phyloP scores from a whole-genome alignment of 2,888 invertebrate species.

The Meteorus cinctellus region DNA sequence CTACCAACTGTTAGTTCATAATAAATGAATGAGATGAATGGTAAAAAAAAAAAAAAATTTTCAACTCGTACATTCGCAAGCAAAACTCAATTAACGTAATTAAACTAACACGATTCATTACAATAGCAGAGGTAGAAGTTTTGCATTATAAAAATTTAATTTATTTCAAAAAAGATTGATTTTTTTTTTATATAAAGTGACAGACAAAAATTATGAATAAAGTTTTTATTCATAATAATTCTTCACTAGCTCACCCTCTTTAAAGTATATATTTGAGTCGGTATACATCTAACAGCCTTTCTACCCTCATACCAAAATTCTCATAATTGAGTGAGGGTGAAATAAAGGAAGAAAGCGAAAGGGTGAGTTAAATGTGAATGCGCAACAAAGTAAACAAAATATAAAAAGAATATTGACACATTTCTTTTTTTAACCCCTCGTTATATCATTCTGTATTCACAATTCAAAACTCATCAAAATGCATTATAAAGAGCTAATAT shows the following conservation, averaged over 20 bases:
- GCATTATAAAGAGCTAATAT: slow-evolving; percentile 9
- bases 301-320: background rate
- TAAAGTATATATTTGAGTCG: background rate
- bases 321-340: background rate
- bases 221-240: slow-evolving; percentile 3
- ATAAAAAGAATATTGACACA: background rate
- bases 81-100: slow-evolving; percentile 28
- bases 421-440: background rate
- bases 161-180: background rate
- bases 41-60: background rate
- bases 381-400: no score
- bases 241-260: background rate
- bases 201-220: background rate
- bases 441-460: background rate
- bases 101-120: background rate
- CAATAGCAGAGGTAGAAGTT: background rate
- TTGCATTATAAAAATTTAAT: slow-evolving; percentile 3
- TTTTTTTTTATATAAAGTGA: background rate
- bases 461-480: background rate
- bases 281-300: background rate
- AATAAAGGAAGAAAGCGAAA: background rate
- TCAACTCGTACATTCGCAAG: background rate
- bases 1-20: background rate
- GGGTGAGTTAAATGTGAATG: no score
- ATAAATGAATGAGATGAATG: background rate